A percentile compares a stretch with the other conserved stretches of the same genome.
These are phyloP conservation scores for Sebastes minor DNA, from an alignment of 2,797 vertebrate species.

Conservation along the genomic window DNA sequence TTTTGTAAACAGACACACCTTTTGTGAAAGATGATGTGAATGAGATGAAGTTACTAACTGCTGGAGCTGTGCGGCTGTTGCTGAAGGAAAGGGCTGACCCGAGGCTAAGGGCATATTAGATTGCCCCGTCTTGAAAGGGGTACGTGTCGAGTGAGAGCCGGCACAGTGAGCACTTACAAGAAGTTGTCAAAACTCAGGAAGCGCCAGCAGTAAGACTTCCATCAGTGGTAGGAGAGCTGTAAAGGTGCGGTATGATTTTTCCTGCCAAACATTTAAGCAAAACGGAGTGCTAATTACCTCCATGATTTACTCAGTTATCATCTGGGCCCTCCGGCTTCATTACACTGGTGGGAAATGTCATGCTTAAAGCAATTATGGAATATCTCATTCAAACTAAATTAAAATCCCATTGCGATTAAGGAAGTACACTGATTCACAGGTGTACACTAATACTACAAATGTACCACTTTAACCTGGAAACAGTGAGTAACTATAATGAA, in stretches of 20 bases:
- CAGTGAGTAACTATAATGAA: neutral
- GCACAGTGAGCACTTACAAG: slow-evolving; percentile 6
- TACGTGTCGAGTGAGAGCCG: slow-evolving; percentile 58
- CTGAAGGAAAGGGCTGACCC: slow-evolving; percentile 72
- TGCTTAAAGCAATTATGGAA: neutral
- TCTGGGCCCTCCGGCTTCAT: slow-evolving; percentile 5
- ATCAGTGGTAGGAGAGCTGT: neutral
- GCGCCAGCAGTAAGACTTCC: neutral
- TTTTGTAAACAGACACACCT: slow-evolving; percentile 89
- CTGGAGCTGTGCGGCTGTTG: slow-evolving; percentile 53
- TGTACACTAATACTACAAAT: neutral
- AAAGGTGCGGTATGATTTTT: neutral
- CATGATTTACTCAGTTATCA: neutral
- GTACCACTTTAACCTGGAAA: neutral
- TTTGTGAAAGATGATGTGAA: slow-evolving; percentile 73
- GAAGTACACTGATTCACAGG: neutral
- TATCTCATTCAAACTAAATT: slow-evolving; percentile 16
- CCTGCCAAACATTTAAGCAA: slow-evolving; percentile 2
- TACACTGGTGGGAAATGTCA: slow-evolving; percentile 5
- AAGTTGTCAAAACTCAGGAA: slow-evolving; percentile 26
- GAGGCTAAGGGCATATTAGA: slow-evolving; percentile 66
- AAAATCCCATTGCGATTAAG: neutral
- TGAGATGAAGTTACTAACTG: slow-evolving; percentile 80
- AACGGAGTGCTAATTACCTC: slow-evolving; percentile 6
- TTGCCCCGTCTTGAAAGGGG: slow-evolving; percentile 70